Evolutionary conservation across 2,113 vertebrate genomes (phyloP), one percentile per base, ranked within the genome.

Genomic region (Diphyllodes magnificus): DNA sequence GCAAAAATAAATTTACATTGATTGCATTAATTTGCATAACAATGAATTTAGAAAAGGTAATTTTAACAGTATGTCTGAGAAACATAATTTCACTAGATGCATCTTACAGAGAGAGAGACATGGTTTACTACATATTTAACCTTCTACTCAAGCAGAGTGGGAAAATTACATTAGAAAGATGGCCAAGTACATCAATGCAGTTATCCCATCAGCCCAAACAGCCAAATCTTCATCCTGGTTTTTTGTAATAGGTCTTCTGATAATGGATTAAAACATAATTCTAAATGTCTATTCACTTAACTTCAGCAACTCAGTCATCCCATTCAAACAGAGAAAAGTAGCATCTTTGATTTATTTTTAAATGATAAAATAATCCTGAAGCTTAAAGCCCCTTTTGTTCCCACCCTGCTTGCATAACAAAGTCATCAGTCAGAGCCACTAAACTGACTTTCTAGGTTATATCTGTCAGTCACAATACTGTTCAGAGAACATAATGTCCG

Each of bases 131-230:
- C 86, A 47, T 88, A 95, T 75, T 95, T 81, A 87, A 93, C 87
- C 95, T 94, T 82, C 94, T 96, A 96, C 65, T 88, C 82, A 95
- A 97, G 96, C 93, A 96, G 93, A 96, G 96, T 96, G 97, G 97
- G 95, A 96, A 95, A 91, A 76, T 64, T 11, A 92, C 59, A 23
- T 35, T 15, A 88, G 73, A 82, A 89, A 88, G 71, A 63, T 3
- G 10, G 59, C 53, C 57, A 81, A 82, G 47, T 51, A 35, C 50
- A 79, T 61, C 60, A 42, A 49, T 44, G 11, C 44, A 64, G 28
- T 70, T 35, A 42, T 25, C 59, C 35, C 40, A 40, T 61, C 24
- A 82, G 47, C 59, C 65, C 84, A 37, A 93, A 85, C 6, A 92
- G 57, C 81, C 69, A 53, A 76, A 87, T 80, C 42, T 54, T 54